These are phyloP conservation scores for Pammene aurita DNA, from an alignment of 2,888 invertebrate genomes.

Conservation along the genomic window DNA sequence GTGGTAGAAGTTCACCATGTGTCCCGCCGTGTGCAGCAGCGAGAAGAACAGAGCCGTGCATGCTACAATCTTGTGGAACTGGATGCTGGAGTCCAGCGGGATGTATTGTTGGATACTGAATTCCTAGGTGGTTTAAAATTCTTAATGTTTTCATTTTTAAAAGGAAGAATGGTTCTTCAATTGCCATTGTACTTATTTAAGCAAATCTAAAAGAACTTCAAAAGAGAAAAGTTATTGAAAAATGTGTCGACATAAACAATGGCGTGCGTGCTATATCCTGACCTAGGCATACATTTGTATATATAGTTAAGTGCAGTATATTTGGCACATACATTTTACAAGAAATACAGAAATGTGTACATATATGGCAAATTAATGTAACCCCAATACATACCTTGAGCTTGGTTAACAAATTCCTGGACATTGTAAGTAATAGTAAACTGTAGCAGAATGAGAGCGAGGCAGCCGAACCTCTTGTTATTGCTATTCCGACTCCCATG, in stretches of 20 bases:
- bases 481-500: conserved; percentile 98
- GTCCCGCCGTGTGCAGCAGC: conserved; percentile 95
- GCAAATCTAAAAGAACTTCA: too few species aligned
- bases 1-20: conserved; percentile 98
- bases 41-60: conserved; percentile 97
- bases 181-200: too few species aligned
- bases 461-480: conserved; percentile 96
- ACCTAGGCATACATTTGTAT: too few species aligned
- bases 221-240: too few species aligned
- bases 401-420: conserved; percentile 94
- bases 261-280: too few species aligned
- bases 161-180: not conserved
- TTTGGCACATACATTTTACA: too few species aligned
- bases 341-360: too few species aligned
- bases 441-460: conserved; percentile 97
- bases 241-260: too few species aligned
- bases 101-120: conserved; percentile 97
- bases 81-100: conserved; percentile 96
- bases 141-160: too few species aligned
- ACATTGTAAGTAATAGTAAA: conserved; percentile 95
- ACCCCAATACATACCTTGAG: conserved; percentile 84
- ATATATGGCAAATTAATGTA: too few species aligned
- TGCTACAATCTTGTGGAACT: conserved; percentile 98
- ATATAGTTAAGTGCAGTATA: too few species aligned
- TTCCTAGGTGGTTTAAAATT: conserved; percentile 75